phyloP scores from a whole-genome alignment of 53 echinoderm and acorn worm species.

The Actinopyga echinites region DNA sequence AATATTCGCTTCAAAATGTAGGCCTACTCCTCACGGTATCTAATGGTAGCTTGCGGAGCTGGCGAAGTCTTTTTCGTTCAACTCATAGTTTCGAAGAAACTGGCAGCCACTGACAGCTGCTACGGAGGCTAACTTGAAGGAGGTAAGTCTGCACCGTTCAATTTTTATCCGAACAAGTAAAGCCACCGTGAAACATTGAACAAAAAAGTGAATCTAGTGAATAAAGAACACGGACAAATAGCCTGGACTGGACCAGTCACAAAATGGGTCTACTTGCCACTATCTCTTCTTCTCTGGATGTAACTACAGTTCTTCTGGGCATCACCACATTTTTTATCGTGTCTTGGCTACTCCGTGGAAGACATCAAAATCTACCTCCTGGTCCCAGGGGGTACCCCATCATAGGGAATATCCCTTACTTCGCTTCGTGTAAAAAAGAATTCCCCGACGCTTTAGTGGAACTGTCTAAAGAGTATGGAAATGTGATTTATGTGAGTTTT shows the following conservation, averaged over 20 bases:
- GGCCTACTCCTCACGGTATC: no score
- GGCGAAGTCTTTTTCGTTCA: no score
- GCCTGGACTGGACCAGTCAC: not conserved
- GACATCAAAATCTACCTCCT: not conserved
- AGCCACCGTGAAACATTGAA: no score
- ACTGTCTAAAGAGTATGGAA: not conserved
- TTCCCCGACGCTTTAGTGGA: conserved; percentile 11
- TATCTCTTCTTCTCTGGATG: not conserved
- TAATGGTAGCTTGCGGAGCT: no score
- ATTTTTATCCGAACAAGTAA: no score
- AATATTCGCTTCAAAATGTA: no score
- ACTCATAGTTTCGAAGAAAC: no score
- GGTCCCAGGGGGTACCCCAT: conserved; percentile 11
- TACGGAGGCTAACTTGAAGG: no score
- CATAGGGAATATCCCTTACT: conserved; percentile 23
- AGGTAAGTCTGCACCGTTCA: no score
- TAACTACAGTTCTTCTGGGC: not conserved
- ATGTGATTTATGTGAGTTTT: conserved; percentile 11
- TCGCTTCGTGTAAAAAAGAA: conserved; percentile 20
- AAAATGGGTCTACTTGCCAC: not conserved
- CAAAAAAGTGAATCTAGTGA: no score
- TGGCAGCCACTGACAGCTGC: no score
- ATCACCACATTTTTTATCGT: not conserved
- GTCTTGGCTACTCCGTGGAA: not conserved
- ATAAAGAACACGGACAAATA: no score